These are phyloP conservation scores for Poeciliopsis turrubarensis DNA, from an alignment of 2,113 vertebrate species.

Conservation along the genomic window DNA sequence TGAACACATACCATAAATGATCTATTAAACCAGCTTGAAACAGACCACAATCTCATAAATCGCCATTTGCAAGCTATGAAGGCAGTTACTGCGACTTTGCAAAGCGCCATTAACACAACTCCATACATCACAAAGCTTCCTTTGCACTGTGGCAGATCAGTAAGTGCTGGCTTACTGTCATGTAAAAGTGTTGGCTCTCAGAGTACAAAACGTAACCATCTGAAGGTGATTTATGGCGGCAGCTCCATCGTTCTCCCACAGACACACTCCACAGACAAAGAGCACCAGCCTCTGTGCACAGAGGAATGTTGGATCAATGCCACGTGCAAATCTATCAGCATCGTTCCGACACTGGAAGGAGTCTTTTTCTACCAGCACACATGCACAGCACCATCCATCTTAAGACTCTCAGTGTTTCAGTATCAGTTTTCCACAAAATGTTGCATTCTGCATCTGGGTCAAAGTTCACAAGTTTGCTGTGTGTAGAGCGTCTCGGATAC, in stretches of 20 bases:
- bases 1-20: neutral
- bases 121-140: neutral
- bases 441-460: neutral
- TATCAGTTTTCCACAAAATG: neutral
- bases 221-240: conserved; percentile 40
- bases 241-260: conserved; percentile 12
- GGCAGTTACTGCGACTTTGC: too few relatives aligned
- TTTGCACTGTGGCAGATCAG: conserved; percentile 8
- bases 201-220: conserved; percentile 28
- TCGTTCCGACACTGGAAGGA: conserved; percentile 16
- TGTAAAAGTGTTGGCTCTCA: neutral
- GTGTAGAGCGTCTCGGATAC: neutral
- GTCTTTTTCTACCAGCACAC: neutral
- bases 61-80: neutral
- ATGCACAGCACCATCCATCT: neutral
- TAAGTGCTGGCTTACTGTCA: conserved; percentile 2
- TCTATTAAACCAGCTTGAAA: neutral
- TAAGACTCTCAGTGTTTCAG: neutral
- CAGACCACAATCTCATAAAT: neutral
- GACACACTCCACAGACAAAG: conserved; percentile 37
- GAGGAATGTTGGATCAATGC: conserved; percentile 45
- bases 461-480: neutral
- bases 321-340: conserved; percentile 40
- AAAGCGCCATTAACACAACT: neutral
- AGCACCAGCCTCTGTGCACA: conserved; percentile 5